Percentiles rank a stretch among this genome's conserved stretches.
Conservation (phyloP, 2,797 vertebrate genomes). For the Ptychobarbus kaznakovi region DNA sequence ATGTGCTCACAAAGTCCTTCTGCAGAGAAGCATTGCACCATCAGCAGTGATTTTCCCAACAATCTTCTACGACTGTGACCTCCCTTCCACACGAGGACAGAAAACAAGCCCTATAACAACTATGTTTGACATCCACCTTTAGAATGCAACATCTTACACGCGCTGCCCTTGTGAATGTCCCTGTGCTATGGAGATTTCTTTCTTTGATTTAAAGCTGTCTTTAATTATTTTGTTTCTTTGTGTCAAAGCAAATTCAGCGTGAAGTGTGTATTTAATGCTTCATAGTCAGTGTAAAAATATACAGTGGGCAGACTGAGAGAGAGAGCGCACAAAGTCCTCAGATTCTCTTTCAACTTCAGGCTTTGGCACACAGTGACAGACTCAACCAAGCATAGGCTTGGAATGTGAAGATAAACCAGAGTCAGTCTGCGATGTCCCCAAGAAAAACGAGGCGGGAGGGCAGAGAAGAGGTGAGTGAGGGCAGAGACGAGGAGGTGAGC, state of each 20-base stretch:
- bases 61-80: conserved; percentile 27
- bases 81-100: conserved; percentile 11
- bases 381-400: conserved; percentile 70
- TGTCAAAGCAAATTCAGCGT: conserved; percentile 5
- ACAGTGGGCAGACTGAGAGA: conserved; percentile 1
- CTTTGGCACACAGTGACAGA: conserved; percentile 63
- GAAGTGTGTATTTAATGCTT: background rate
- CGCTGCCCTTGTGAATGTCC: background rate
- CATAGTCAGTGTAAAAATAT: too few species aligned
- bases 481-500: conserved; percentile 20
- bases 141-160: conserved; percentile 4
- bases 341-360: conserved; percentile 63
- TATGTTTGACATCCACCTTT: conserved; percentile 35
- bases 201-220: conserved; percentile 25
- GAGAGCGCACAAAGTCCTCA: conserved; percentile 49
- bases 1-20: conserved; percentile 42
- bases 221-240: conserved; percentile 18
- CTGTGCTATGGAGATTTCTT: conserved; percentile 7
- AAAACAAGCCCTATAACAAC: conserved; percentile 30
- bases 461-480: conserved; percentile 25
- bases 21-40: conserved; percentile 38
- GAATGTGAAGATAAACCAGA: conserved; percentile 71
- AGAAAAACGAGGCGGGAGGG: conserved; percentile 30
- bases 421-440: conserved; percentile 66
- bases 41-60: conserved; percentile 48